Base-by-base conservation (phyloP, 1,140 invertebrate genomes). In the Arctopsyche grandis region DNA sequence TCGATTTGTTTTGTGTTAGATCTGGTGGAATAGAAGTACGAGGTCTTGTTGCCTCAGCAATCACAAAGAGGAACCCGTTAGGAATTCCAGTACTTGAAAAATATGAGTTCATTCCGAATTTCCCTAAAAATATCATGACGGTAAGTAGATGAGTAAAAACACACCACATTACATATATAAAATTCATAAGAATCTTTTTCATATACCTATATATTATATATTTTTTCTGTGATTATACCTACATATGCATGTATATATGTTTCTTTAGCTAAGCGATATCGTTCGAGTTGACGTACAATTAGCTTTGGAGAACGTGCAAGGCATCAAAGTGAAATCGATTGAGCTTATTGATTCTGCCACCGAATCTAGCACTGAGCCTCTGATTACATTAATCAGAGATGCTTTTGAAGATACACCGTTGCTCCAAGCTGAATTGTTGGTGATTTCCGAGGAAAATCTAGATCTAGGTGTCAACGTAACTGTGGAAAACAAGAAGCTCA, bases 11-110 rank as follows among this genome's bases (percentile, higher is more conserved):
- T n/a, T n/a, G n/a, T n/a, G n/a, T n/a, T 94, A 96, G 87, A 91
- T 98, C 29, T n/a, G n/a, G n/a, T n/a, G n/a, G n/a, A n/a, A n/a
- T n/a, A n/a, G n/a, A n/a, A n/a, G n/a, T n/a, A n/a, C 90, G 91
- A 77, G 96, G 95, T 58, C 86, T 98, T 0, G 93, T 94, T 83
- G 94, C 94, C 0, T 95, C 91, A 81, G 90, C 93, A 1, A 96
- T 98, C 66, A 90, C 94, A 9, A 91, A 92, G 78, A 91, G 89
- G 24, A 89, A 91, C 79, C 88, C 89, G 9, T 86, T 90, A 4
- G 91, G 90, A 9, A 89, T 93, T 21, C 93, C 93, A 12, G 91
- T 94, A 4, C 83, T 94, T 9, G 94, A 95, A 84, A 91, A 91
- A 83, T 95, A 94, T 83, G 87, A 90, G 76, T 97, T 98, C 84